Percentiles rank a stretch among this genome's conserved stretches.
Evolutionary conservation across 2,888 invertebrate species (phyloP).

Genomic region (Lucinisca nassula): DNA sequence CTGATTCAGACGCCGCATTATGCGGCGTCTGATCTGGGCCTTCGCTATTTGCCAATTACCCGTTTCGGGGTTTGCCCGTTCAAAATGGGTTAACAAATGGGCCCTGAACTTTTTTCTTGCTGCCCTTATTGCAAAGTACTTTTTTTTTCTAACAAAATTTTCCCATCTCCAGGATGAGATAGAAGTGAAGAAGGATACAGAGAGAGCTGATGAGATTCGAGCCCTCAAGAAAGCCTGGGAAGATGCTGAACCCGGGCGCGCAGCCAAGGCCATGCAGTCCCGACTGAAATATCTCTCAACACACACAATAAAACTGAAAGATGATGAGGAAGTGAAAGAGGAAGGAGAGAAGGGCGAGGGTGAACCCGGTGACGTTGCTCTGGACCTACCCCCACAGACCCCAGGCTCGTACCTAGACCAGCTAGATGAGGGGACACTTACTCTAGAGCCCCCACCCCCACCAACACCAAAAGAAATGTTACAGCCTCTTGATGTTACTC

Average conservation of each 20-base stretch:
- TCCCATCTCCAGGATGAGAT: conserved; percentile 87
- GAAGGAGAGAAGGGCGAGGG: conserved; percentile 65
- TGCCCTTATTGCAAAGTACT: neutral
- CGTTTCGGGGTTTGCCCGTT: too few relatives aligned
- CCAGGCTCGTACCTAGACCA: conserved; percentile 78
- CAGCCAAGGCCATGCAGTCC: conserved; percentile 87
- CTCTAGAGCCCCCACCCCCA: conserved; percentile 84
- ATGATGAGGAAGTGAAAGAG: conserved; percentile 68
- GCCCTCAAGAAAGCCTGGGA: conserved; percentile 88
- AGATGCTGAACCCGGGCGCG: conserved; percentile 87
- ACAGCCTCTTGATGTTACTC: conserved; percentile 85
- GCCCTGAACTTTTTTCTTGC: too few relatives aligned
- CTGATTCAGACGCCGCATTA: too few relatives aligned
- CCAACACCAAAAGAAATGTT: conserved; percentile 84
- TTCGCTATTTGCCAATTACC: too few relatives aligned
- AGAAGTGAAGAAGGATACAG: conserved; percentile 87
- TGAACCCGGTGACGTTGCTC: conserved; percentile 57
- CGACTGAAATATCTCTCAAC: conserved; percentile 86
- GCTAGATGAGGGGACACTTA: conserved; percentile 80
- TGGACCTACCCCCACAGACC: conserved; percentile 73
- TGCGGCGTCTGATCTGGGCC: too few relatives aligned
- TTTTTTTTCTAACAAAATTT: neutral
- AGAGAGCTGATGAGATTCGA: conserved; percentile 87
- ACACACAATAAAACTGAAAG: conserved; percentile 83
- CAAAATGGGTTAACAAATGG: too few relatives aligned